phyloP scores from a whole-genome alignment of 2,113 vertebrate genomes.

The Actinemys pallida region DNA sequence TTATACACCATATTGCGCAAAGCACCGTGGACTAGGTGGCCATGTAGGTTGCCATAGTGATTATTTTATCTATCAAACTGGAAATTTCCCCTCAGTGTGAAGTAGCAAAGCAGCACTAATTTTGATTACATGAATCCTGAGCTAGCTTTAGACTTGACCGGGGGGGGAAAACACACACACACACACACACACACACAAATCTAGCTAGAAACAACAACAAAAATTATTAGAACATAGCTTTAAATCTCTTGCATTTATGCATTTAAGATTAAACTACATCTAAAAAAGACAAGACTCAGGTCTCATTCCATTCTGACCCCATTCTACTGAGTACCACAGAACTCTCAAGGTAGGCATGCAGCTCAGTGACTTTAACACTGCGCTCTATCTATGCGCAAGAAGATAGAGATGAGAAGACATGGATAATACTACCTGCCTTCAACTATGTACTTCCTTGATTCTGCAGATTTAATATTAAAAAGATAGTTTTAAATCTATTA shows the following conservation, averaged over 20 bases:
- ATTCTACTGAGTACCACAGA: background rate
- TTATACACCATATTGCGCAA: background rate
- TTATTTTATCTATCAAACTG: constrained; percentile 35
- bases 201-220: background rate
- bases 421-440: rapidly evolving
- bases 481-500: background rate
- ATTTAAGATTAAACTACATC: background rate
- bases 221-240: background rate
- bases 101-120: constrained; percentile 16
- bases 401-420: rapidly evolving
- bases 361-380: background rate
- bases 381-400: background rate
- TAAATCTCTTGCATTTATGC: background rate
- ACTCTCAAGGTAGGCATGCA: background rate
- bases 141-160: background rate
- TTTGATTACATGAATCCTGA: background rate
- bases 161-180: background rate
- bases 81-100: constrained; percentile 23
- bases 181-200: background rate
- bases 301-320: background rate
- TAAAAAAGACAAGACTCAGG: background rate
- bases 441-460: rapidly evolving
- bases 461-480: background rate
- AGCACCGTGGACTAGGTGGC: background rate
- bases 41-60: background rate